Conservation (phyloP, 1,140 invertebrate genomes). For the Luehdorfia chinensis region DNA sequence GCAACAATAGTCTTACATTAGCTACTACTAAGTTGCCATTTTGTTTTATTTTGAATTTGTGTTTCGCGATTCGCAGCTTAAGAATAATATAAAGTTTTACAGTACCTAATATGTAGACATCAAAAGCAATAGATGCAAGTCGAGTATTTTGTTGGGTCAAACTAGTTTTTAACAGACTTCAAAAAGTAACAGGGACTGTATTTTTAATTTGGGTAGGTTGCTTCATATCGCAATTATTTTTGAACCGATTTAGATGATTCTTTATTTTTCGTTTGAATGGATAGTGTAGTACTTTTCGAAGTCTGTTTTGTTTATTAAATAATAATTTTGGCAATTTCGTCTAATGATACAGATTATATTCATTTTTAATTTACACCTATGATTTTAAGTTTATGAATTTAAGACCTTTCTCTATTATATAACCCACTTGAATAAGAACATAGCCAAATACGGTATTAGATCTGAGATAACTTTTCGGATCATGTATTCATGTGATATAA, state of each 20-base stretch:
- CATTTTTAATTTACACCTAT: not conserved
- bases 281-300: not conserved
- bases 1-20: slow-evolving; percentile 37
- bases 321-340: too few species aligned
- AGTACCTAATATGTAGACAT: not conserved
- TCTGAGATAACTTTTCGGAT: not conserved
- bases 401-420: too few species aligned
- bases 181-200: too few species aligned
- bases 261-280: too few species aligned
- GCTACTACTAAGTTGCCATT: not conserved
- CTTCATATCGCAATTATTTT: too few species aligned
- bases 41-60: slow-evolving; percentile 2
- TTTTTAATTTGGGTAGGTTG: too few species aligned
- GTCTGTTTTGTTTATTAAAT: not conserved
- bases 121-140: not conserved
- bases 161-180: not conserved
- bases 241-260: too few species aligned
- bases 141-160: not conserved
- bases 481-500: not conserved
- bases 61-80: not conserved
- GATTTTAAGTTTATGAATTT: not conserved
- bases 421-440: too few species aligned
- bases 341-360: too few species aligned
- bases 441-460: not conserved
- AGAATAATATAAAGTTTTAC: not conserved